A percentile compares a stretch with the other conserved stretches of the same genome.
phyloP scores from a whole-genome alignment of 2,888 invertebrate genomes.

The Hesperia comma region DNA sequence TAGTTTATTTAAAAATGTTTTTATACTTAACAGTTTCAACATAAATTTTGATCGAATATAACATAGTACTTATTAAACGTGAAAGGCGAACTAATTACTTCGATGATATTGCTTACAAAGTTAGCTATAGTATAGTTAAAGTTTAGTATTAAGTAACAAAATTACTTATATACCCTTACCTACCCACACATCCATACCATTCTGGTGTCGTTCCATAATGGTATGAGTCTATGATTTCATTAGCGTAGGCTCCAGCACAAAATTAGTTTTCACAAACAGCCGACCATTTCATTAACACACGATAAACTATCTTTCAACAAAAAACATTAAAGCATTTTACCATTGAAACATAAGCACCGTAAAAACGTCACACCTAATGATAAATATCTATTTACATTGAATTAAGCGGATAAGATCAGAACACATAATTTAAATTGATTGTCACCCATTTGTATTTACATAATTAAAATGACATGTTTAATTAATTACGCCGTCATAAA shows the following conservation, averaged over 20 bases:
- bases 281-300: slow-evolving; percentile 59
- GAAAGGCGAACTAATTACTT: no score
- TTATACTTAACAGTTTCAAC: no score
- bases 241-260: slow-evolving; percentile 53
- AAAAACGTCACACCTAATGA: slow-evolving; percentile 73
- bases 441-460: slow-evolving; percentile 79
- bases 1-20: no score
- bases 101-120: background rate
- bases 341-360: slow-evolving; percentile 62
- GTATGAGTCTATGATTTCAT: slow-evolving; percentile 69
- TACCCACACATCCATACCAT: slow-evolving; percentile 85
- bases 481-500: slow-evolving; percentile 79
- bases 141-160: slow-evolving; percentile 42
- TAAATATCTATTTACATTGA: slow-evolving; percentile 79
- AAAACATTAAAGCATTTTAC: slow-evolving; percentile 60
- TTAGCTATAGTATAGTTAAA: slow-evolving; percentile 18
- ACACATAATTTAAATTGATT: slow-evolving; percentile 79
- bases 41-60: no score
- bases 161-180: slow-evolving; percentile 75
- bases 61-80: no score
- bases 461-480: slow-evolving; percentile 80
- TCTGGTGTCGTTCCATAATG: slow-evolving; percentile 84
- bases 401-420: slow-evolving; percentile 73
- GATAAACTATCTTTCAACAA: slow-evolving; percentile 54
- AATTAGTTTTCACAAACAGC: slow-evolving; percentile 50